phyloP scores from a whole-genome alignment of 2,888 invertebrate genomes.

The Phymatocera aterrima region DNA sequence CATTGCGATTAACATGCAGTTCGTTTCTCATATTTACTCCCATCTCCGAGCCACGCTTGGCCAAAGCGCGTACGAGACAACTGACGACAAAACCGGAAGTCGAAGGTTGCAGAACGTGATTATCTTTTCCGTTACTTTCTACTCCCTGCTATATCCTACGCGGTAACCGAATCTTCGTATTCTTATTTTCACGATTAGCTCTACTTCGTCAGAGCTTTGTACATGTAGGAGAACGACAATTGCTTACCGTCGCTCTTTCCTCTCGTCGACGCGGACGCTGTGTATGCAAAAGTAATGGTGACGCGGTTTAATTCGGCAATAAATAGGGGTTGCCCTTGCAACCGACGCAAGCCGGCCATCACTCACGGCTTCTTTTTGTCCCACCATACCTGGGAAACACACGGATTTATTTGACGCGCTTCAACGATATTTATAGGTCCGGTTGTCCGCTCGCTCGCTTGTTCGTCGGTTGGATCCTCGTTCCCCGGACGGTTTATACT shows the following conservation, averaged over 20 bases:
- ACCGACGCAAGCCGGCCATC: slow-evolving; percentile 68
- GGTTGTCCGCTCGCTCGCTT: slow-evolving; percentile 59
- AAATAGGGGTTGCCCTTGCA: slow-evolving; percentile 73
- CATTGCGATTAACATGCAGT: background rate
- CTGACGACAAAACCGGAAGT: no score
- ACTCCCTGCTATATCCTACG: no score
- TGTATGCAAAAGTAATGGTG: slow-evolving; percentile 73
- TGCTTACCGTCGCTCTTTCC: background rate
- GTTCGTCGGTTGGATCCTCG: slow-evolving; percentile 30
- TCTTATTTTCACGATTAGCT: slow-evolving; percentile 25
- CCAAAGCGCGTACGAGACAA: no score
- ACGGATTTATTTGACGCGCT: slow-evolving; percentile 73
- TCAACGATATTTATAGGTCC: slow-evolving; percentile 74
- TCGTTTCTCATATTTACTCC: no score
- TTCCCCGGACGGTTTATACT: background rate
- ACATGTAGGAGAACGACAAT: slow-evolving; percentile 2
- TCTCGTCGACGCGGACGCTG: background rate
- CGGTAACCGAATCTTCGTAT: background rate
- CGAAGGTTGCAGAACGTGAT: no score
- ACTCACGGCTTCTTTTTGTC: slow-evolving; percentile 68
- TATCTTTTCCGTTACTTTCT: no score
- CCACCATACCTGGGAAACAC: slow-evolving; percentile 71
- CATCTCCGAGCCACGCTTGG: no score
- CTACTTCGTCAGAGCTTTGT: background rate
- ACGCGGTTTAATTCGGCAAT: slow-evolving; percentile 75